A percentile compares a stretch with the other conserved stretches of the same genome.
Conservation (phyloP, 2,888 invertebrate genomes). For the Rhodophaea formosa region DNA sequence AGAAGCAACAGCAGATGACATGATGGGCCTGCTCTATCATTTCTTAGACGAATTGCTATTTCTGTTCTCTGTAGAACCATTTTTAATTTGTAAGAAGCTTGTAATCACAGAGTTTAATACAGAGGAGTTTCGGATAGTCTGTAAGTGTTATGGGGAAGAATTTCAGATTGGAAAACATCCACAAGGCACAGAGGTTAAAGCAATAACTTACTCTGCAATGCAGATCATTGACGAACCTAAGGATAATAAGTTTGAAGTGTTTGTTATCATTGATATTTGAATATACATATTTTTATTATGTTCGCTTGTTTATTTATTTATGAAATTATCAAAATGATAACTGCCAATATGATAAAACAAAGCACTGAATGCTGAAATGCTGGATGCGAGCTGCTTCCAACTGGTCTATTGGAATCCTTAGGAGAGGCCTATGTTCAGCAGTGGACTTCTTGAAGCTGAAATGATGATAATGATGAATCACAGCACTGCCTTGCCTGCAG, state of each 20-base stretch:
- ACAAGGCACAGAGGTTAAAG: constrained; percentile 99
- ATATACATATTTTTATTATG: constrained; percentile 31
- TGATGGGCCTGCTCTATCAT: constrained; percentile 93
- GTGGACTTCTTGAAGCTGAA: too few relatives aligned
- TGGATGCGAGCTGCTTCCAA: too few relatives aligned
- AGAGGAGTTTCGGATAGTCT: constrained; percentile 90
- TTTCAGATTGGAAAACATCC: constrained; percentile 96
- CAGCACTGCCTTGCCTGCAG: too few relatives aligned
- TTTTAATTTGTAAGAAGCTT: constrained; percentile 92
- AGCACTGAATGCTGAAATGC: too few relatives aligned
- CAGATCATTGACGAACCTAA: constrained; percentile 90
- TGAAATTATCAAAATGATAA: too few relatives aligned
- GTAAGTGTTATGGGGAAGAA: constrained; percentile 94
- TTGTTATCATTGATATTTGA: constrained; percentile 98
- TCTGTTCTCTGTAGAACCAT: constrained; percentile 95
- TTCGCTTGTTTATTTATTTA: neutral
- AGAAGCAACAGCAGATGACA: constrained; percentile 93
- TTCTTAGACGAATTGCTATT: constrained; percentile 97
- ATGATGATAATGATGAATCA: too few relatives aligned
- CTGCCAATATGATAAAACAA: too few relatives aligned
- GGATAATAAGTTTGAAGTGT: constrained; percentile 90
- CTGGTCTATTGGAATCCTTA: too few relatives aligned
- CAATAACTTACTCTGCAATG: constrained; percentile 99
- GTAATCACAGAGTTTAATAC: constrained; percentile 92
- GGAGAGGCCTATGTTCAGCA: too few relatives aligned